Percentiles rank a stretch among this genome's conserved stretches.
These are phyloP conservation scores for Phoxinus dragarum DNA, from an alignment of 2,797 vertebrate genomes.

Conservation along the genomic window DNA sequence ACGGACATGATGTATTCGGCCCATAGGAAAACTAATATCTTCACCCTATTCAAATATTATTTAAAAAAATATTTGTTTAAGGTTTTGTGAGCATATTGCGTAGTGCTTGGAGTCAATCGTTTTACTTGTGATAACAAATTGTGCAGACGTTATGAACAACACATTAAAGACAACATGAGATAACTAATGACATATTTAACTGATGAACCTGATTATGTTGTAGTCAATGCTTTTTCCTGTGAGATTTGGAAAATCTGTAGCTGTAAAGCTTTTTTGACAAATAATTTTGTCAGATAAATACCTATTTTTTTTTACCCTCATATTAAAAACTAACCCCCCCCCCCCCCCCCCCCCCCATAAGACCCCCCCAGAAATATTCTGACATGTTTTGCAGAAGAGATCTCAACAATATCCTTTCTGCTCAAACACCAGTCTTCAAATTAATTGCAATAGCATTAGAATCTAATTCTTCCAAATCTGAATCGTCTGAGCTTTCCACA, in stretches of 20 bases:
- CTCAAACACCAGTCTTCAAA: not conserved
- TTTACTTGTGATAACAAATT: not conserved
- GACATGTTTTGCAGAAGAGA: not conserved
- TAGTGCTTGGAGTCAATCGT: not conserved
- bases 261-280: not conserved
- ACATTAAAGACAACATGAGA: not conserved
- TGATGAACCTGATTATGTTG: too few species aligned
- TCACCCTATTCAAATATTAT: not conserved
- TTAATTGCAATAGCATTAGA: not conserved
- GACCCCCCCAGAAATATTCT: not conserved
- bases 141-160: not conserved
- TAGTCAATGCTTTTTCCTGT: not conserved
- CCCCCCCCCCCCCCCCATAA: too few species aligned
- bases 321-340: not conserved
- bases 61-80: not conserved
- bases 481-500: not conserved
- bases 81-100: not conserved
- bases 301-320: not conserved
- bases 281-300: not conserved
- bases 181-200: not conserved
- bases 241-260: not conserved
- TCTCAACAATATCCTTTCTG: not conserved
- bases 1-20: not conserved
- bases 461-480: not conserved
- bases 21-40: not conserved